Evolutionary conservation across 2,797 vertebrate species (phyloP).

Genomic region (Falco cherrug): DNA sequence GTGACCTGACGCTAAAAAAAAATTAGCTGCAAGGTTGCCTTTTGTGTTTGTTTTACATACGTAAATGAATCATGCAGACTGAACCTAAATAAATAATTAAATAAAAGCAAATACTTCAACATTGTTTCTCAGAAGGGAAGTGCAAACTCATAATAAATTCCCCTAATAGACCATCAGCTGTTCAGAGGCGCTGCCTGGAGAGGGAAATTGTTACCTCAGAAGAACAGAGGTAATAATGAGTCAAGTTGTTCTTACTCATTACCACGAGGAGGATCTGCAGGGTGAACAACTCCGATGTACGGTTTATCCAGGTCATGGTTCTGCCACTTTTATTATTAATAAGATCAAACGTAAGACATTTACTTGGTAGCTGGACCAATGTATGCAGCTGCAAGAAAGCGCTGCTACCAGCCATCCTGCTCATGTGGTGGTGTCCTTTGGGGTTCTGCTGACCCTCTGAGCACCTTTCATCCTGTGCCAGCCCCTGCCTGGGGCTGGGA

Average conservation of each 20-base stretch:
- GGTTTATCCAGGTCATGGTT: background rate
- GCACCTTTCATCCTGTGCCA: background rate
- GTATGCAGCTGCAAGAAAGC: background rate
- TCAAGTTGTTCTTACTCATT: background rate
- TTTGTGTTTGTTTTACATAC: background rate
- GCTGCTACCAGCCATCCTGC: background rate
- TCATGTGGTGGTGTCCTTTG: background rate
- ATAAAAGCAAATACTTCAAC: background rate
- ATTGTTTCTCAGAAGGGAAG: background rate
- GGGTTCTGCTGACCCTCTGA: background rate
- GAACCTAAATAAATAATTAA: background rate
- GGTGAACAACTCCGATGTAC: background rate
- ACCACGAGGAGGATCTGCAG: background rate
- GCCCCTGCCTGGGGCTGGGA: accelerated
- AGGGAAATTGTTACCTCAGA: background rate
- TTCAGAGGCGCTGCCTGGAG: background rate
- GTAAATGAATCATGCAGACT: background rate
- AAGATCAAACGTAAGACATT: background rate
- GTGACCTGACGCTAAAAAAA: background rate
- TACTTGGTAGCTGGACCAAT: background rate
- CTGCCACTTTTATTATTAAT: background rate
- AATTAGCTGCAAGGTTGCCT: background rate
- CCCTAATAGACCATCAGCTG: background rate
- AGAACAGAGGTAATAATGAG: background rate
- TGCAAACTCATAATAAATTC: background rate